These are phyloP conservation scores for Melieria omissa DNA, from an alignment of 2,888 invertebrate species.

Conservation along the genomic window DNA sequence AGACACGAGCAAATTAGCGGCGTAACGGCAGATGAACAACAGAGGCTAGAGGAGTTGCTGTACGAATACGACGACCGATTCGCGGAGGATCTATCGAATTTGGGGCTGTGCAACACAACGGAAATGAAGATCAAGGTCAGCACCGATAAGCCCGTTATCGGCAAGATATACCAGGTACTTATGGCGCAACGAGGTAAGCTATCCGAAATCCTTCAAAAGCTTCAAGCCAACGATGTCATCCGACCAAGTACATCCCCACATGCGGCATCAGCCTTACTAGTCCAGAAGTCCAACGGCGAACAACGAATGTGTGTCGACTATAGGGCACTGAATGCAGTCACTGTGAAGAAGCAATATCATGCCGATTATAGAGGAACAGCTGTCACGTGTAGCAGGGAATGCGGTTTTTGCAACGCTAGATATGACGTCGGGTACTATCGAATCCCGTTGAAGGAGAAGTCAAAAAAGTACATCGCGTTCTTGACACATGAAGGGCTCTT, in stretches of 20 bases:
- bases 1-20: background rate
- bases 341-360: conserved; percentile 46
- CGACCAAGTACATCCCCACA: conserved; percentile 28
- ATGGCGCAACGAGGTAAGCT: conserved; percentile 16
- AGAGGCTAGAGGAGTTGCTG: background rate
- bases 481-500: conserved; percentile 49
- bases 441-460: conserved; percentile 6
- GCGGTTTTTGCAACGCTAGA: conserved; percentile 54
- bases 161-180: conserved; percentile 32
- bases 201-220: conserved; percentile 19
- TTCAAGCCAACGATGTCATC: conserved; percentile 30
- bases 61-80: background rate
- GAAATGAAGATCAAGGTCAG: conserved; percentile 19
- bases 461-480: conserved; percentile 17
- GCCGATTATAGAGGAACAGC: conserved; percentile 44
- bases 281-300: conserved; percentile 33
- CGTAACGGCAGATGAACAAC: background rate
- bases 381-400: conserved; percentile 45
- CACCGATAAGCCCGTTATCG: conserved; percentile 1
- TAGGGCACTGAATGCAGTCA: conserved; percentile 44
- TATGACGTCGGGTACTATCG: conserved; percentile 44
- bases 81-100: background rate
- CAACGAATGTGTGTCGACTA: conserved; percentile 40
- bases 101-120: conserved; percentile 9
- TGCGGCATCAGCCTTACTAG: conserved; percentile 38